Evolutionary conservation across 2,888 invertebrate genomes (phyloP).

Genomic region (Tyria jacobaeae): DNA sequence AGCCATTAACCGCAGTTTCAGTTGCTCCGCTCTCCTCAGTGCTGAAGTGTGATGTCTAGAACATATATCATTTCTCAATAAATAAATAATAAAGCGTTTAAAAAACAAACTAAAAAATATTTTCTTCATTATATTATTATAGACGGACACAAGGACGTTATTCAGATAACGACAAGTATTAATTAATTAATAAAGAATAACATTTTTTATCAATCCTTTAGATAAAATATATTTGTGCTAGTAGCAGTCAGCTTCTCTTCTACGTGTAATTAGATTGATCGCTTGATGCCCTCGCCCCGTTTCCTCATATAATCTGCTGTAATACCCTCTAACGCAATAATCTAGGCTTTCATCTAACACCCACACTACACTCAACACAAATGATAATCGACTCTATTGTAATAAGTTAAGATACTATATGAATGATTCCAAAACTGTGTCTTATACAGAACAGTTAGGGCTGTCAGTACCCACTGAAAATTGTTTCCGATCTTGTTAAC

Average conservation of each 20-base stretch:
- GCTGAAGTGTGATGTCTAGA: no score
- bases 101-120: no score
- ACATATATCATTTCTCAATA: no score
- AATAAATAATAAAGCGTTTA: no score
- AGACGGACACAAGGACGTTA: background rate
- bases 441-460: slow-evolving; percentile 51
- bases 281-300: slow-evolving; percentile 29
- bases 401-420: slow-evolving; percentile 21
- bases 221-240: background rate
- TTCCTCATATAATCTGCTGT: slow-evolving; percentile 56
- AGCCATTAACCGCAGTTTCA: no score
- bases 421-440: slow-evolving; percentile 23
- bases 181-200: background rate
- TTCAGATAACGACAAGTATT: no score
- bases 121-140: no score
- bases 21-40: no score
- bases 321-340: slow-evolving; percentile 63
- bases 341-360: slow-evolving; percentile 48
- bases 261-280: slow-evolving; percentile 65
- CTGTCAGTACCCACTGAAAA: slow-evolving; percentile 62
- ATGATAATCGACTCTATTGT: slow-evolving; percentile 42
- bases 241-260: slow-evolving; percentile 12
- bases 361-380: slow-evolving; percentile 2
- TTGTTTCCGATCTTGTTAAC: slow-evolving; percentile 70
- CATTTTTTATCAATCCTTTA: background rate